phyloP scores from a whole-genome alignment of 1,140 invertebrate genomes.

The Achroia grisella region DNA sequence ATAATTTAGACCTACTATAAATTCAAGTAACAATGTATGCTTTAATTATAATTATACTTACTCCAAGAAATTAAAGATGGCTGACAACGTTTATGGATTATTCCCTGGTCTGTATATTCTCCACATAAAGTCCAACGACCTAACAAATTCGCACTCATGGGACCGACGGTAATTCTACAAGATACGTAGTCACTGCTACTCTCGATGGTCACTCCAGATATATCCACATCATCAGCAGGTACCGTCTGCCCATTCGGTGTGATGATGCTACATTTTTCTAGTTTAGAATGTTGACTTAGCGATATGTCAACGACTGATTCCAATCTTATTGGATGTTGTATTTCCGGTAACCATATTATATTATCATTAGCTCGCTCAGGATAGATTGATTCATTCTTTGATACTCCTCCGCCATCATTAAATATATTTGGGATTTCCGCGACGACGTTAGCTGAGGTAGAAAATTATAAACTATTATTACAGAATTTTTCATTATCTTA shows the following conservation, averaged over 20 bases:
- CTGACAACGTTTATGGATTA: conserved; percentile 11
- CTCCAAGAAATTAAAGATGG: conserved; percentile 11
- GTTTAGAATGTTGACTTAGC: conserved; percentile 1
- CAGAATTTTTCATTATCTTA: too few relatives aligned
- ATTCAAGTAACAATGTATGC: too few relatives aligned
- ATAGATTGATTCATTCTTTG: too few relatives aligned
- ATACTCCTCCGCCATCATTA: too few relatives aligned
- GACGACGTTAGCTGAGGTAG: too few relatives aligned
- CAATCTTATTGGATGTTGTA: too few relatives aligned
- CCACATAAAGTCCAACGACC: conserved; percentile 20
- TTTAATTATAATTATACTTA: too few relatives aligned
- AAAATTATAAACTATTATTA: too few relatives aligned
- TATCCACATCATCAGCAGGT: neutral
- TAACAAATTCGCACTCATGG: conserved; percentile 9
- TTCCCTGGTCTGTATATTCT: neutral
- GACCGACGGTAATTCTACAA: conserved; percentile 19
- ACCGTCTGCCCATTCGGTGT: conserved; percentile 6
- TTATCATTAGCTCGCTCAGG: too few relatives aligned
- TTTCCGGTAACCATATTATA: too few relatives aligned
- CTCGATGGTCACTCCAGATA: conserved; percentile 7
- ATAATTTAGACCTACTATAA: too few relatives aligned
- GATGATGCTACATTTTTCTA: conserved; percentile 14
- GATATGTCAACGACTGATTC: conserved; percentile 13
- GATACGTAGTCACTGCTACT: conserved; percentile 14
- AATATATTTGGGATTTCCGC: too few relatives aligned